phyloP scores from a whole-genome alignment of 2,113 vertebrate species.

The Otocyon megalotis region DNA sequence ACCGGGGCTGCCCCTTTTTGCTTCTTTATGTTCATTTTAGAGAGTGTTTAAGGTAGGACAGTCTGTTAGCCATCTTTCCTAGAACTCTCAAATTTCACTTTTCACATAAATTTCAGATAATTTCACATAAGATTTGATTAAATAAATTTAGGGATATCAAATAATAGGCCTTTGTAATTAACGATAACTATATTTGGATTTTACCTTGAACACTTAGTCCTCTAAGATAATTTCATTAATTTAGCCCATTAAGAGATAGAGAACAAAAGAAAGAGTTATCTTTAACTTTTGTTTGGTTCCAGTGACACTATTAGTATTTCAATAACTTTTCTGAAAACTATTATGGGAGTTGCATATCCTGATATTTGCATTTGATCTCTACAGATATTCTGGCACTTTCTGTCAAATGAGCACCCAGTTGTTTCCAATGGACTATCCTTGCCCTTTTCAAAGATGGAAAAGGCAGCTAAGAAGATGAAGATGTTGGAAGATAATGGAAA shows the following conservation, averaged over 20 bases:
- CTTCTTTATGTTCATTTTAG: background rate
- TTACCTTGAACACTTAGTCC: background rate
- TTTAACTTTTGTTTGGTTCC: conserved; percentile 29
- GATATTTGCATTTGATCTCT: background rate
- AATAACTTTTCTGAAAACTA: background rate
- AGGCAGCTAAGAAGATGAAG: background rate
- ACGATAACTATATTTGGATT: background rate
- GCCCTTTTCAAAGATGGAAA: background rate
- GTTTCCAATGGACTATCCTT: background rate
- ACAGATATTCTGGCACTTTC: conserved; percentile 1
- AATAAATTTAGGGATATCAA: conserved; percentile 30
- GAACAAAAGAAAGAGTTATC: background rate
- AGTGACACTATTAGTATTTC: background rate
- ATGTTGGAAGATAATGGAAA: background rate
- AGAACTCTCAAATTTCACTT: conserved; percentile 2
- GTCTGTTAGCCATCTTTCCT: background rate
- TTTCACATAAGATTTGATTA: background rate
- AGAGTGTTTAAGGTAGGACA: background rate
- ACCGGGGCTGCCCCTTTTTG: background rate
- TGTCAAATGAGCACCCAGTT: background rate
- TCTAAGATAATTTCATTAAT: conserved; percentile 12
- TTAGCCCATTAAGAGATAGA: background rate
- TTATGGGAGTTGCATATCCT: background rate
- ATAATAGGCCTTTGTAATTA: background rate
- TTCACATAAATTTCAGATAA: background rate